Conservation (phyloP, 2,113 vertebrate species). For the Theropithecus gelada region DNA sequence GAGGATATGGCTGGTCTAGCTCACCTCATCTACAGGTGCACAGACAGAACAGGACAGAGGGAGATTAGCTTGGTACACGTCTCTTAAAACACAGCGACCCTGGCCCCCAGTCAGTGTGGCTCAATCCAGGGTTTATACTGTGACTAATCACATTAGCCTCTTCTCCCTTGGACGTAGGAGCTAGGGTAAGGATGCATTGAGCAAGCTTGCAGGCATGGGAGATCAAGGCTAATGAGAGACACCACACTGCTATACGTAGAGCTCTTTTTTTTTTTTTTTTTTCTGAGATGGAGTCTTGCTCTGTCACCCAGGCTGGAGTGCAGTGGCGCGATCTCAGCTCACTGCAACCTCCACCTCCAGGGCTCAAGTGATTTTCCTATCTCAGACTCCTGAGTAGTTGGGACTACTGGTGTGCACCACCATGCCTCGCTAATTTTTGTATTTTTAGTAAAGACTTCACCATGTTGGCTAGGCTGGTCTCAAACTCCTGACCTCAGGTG, state of each 20-base stretch:
- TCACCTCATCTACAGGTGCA: not conserved
- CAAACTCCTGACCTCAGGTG: no score
- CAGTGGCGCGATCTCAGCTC: no score
- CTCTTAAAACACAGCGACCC: not conserved
- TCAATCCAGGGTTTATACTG: fast-evolving
- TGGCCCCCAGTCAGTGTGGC: not conserved
- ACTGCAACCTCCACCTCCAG: no score
- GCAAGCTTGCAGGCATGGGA: not conserved
- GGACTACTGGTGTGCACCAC: no score
- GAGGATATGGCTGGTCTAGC: no score
- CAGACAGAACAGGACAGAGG: not conserved
- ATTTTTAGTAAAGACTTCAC: no score
- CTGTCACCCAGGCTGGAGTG: no score
- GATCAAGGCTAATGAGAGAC: not conserved
- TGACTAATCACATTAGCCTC: not conserved
- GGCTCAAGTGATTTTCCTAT: no score
- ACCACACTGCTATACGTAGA: not conserved
- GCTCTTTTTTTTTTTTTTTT: no score
- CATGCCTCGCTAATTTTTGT: no score
- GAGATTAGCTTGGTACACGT: not conserved
- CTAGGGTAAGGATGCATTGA: not conserved
- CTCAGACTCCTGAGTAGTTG: no score
- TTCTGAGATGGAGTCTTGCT: fast-evolving
- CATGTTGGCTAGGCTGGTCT: no score
- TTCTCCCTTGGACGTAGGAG: not conserved